phyloP scores from a whole-genome alignment of 2,797 vertebrate species.

The Natrix natrix region DNA sequence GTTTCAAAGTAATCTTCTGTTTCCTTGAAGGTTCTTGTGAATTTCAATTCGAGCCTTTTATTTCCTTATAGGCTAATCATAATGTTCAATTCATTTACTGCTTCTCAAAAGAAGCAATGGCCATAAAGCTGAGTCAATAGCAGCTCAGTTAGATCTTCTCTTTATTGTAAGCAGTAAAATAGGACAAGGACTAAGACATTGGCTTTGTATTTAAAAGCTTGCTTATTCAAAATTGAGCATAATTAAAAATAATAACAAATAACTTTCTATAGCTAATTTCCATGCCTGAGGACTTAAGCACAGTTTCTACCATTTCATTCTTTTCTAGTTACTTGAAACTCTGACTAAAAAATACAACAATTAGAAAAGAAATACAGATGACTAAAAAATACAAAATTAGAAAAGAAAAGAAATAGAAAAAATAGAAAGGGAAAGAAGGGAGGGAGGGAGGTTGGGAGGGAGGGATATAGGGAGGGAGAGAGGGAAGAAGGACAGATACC shows the following conservation, averaged over 20 bases:
- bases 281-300: neutral
- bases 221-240: neutral
- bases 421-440: neutral
- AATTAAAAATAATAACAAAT: neutral
- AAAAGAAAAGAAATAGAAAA: neutral
- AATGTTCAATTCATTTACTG: neutral
- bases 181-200: neutral
- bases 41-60: neutral
- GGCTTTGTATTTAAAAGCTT: neutral
- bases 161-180: neutral
- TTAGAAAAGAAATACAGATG: neutral
- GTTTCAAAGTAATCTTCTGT: neutral
- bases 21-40: neutral
- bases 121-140: neutral
- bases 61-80: neutral
- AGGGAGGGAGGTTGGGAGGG: too few species aligned
- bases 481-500: neutral
- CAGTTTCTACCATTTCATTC: neutral
- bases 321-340: neutral
- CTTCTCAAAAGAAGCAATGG: neutral
- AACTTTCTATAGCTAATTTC: neutral
- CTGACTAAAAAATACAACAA: neutral
- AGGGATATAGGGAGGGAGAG: too few species aligned
- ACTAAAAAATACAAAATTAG: neutral
- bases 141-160: neutral